Evolutionary conservation across 2,888 invertebrate species (phyloP), one percentile per base, ranked within the genome.

Genomic region (Melieria omissa): DNA sequence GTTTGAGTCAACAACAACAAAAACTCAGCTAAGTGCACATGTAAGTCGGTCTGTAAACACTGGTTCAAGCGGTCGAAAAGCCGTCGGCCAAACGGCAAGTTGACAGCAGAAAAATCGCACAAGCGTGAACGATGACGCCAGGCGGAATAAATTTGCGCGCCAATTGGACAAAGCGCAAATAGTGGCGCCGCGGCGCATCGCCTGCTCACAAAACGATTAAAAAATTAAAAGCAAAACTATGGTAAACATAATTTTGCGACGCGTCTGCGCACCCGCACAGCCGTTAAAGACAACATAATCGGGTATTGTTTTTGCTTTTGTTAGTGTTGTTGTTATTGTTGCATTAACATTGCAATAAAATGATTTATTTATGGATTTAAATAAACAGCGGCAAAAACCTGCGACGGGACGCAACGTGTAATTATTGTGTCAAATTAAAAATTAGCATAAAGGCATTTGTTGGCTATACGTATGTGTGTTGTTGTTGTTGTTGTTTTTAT

Each of bases 381-480:
- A 29, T 29, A 29, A 29, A 29, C 29, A 3, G 29, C 29, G 29
- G 29, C 29, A 29, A 29, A 29, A 29, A 1, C 29, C 29, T 29
- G 29, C 29, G 42, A 5, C 42, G 14, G 55, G 57, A 57, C 57
- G 57, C 65, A 57, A 57, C 29, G 47, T 57, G 57, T 45, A 57
- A 46, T 66, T 66, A 66, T 66, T 66, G 65, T 66, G 65, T 66
- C 65, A 66, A 58, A 66, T 66, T 66, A 66, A 57, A 66, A 66
- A 66, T 66, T 66, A 66, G 57, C 65, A 66, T 66, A 57, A 57
- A 66, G 58, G 46, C 57, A 57, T 66, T 66, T 55, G 57, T 29
- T 29, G 2, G 29, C 29, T 29, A 29, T 29, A 29, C 29, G 29
- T 29, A 29, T 29, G 29, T 2, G 29, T 29, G 29, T 29, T 29